Percentiles rank a stretch among this genome's conserved stretches.
Evolutionary conservation across 2,888 invertebrate genomes (phyloP).

Genomic region (Mechanitis messenoides): DNA sequence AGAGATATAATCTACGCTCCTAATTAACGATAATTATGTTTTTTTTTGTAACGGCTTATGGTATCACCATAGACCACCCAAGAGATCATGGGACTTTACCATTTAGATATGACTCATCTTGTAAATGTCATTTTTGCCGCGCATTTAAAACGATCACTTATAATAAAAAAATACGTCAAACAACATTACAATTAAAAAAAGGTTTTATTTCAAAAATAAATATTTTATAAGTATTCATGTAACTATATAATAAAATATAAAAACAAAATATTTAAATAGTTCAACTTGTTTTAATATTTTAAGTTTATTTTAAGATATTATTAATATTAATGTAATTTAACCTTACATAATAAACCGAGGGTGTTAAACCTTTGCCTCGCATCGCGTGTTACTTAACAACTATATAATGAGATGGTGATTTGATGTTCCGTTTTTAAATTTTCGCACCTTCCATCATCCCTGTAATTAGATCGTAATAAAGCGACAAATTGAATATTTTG

Average conservation of each 20-base stretch:
- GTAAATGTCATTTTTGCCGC: too few relatives aligned
- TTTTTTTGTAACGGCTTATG: background rate
- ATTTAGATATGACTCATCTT: too few relatives aligned
- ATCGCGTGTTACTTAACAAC: slow-evolving; percentile 34
- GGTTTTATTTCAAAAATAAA: too few relatives aligned
- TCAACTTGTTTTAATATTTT: too few relatives aligned
- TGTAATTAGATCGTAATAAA: slow-evolving; percentile 44
- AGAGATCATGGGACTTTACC: background rate
- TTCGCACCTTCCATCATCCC: slow-evolving; percentile 55
- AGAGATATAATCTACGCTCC: background rate
- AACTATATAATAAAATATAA: too few relatives aligned
- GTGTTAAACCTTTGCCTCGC: slow-evolving; percentile 27
- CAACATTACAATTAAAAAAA: too few relatives aligned
- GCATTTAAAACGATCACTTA: too few relatives aligned
- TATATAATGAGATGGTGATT: slow-evolving; percentile 39
- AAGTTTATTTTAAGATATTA: too few relatives aligned
- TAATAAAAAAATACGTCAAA: too few relatives aligned
- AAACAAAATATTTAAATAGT: too few relatives aligned
- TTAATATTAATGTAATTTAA: too few relatives aligned
- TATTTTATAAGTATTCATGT: too few relatives aligned
- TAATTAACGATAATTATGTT: background rate
- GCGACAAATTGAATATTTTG: slow-evolving; percentile 25
- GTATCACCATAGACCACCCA: slow-evolving; percentile 3
- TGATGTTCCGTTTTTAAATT: slow-evolving; percentile 59
- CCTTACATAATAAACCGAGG: slow-evolving; percentile 3